Evolutionary conservation across 1,140 invertebrate genomes (phyloP), one percentile per base, ranked within the genome.

Genomic region (Vanessa tameamea): DNA sequence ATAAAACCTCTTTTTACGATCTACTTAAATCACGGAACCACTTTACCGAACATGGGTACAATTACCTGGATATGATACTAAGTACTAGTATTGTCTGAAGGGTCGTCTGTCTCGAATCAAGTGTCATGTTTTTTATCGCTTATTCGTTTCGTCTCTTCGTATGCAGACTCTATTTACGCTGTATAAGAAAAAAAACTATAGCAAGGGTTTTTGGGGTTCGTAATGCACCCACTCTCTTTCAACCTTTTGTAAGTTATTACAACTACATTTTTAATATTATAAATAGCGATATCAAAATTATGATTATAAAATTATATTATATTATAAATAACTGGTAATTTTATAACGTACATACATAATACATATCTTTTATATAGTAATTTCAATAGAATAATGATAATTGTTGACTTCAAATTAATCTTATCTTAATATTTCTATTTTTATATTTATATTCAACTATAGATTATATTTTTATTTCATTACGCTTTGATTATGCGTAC

Each of bases 21-120:
- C 55, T 57, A 26, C 23, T 57, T 57, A 57, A 57, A 57, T 12
- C 50, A 53, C 50, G 50, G 50, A 53, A n/a, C n/a, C 50, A 47
- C 26, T 69, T 50, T 8, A 12, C 12, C 48, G 53, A 71, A 65
- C 37, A 37, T 61, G 57, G 57, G 57, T 70, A 63, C 57, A 70
- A 63, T 70, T 31, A 75, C 66, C 61, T 71, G 71, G 73, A 31
- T 78, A 83, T 82, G 83, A 89, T 87, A 86, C 79, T 85, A 85
- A 87, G 86, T 80, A 77, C 74, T 78, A 72, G 76, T 69, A 90
- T 90, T 90, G 87, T 90, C 85, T 89, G 78, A 82, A 87, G 86
- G 66, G 81, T 79, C 78, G 86, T 85, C 87, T 87, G 86, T 86
- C 85, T 86, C 85, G 81, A 81, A 85, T 86, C 83, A 87, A 88